Evolutionary conservation across 2,888 invertebrate species (phyloP), one percentile per base, ranked within the genome.

Genomic region (Cryptosula pallasiana): DNA sequence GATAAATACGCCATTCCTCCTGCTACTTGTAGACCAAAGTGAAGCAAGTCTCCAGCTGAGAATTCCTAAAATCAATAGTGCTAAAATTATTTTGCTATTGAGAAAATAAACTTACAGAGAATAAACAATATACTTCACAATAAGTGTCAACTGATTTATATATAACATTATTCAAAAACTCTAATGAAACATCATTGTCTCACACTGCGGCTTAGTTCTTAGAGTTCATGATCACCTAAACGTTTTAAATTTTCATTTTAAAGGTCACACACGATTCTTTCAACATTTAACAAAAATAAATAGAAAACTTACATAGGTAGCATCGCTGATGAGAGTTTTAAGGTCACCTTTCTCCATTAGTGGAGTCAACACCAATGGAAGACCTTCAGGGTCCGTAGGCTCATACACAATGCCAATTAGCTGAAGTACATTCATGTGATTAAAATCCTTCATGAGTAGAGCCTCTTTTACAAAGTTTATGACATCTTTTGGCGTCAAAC

Each of bases 341-440:
- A 63, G 34, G 32, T 63, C 63, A 13, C 63, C 63, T 16, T 63
- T 63, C 34, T 63, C 63, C 63, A 63, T 63, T 2, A 63, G 63
- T 29, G 63, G 63, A 9, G 63, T 63, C 29, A 63, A 27, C 9
- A 63, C 63, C 9, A 63, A 32, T 9, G 63, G 63, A 16, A 63
- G 63, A 3, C 25, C 25, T 5, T 63, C 63, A 2, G 63, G 63
- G 27, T 63, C 63, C 2, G 63, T 25, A 13, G 27, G 63, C 32
- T 63, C 63, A 63, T 63, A 63, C 1, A 63, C 63, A 25, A 63
- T 63, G n/a, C 63, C 63, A 34, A 63, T 27, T 25, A 63, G 34
- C 63, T 63, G 63, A 27, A 63, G 63, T 13, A 63, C 63, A 32
- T 63, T 63, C 63, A 63, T 63, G 63, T 63, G 63, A 16, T 63